Evolutionary conservation across 2,113 vertebrate genomes (phyloP), one percentile per base, ranked within the genome.

Genomic region (Morone chrysops): DNA sequence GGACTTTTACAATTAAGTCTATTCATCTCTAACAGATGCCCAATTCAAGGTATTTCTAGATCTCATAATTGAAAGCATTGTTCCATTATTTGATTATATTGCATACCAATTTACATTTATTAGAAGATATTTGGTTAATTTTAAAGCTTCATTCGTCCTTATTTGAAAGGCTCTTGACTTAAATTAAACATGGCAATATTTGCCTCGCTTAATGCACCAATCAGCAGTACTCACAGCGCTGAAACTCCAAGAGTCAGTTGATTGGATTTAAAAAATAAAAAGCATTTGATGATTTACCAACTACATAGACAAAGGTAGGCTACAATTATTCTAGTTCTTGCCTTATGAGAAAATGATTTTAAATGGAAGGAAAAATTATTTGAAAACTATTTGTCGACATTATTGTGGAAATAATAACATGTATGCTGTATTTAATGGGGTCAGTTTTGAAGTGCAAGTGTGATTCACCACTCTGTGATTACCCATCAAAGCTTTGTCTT

Each of bases 391-490:
- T 56, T 50, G 1, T 66, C 38, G 41, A 66, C 51, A 60, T 60
- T 36, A 69, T 12, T 60, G 22, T 40, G 75, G 61, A 71, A n/a
- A 61, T 66, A 70, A 43, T 67, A 25, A 53, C 36, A 40, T 43
- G 59, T 63, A n/a, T 65, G 25, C 68, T 83, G 38, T 69, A 57
- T 69, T 50, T 85, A 87, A 83, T 90, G 76, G 78, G 75, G 76
- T 69, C 12, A 1, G 50, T 78, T 69, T 14, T 81, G 56, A 85
- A 73, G 77, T 79, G 71, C 36, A 20, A 67, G 18, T 57, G 63
- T 84, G 90, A 89, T 31, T 90, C 81, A 80, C 76, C 45, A 50
- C 73, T 61, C 50, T 18, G 20, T 18, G 22, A 47, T 81, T 78
- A 78, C 22, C 17, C 66, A 60, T 45, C 60, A 83, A 81, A 80